Evolutionary conservation across 92 coral and sea anemone species (phyloP).

Genomic region (Porites cylindrica): DNA sequence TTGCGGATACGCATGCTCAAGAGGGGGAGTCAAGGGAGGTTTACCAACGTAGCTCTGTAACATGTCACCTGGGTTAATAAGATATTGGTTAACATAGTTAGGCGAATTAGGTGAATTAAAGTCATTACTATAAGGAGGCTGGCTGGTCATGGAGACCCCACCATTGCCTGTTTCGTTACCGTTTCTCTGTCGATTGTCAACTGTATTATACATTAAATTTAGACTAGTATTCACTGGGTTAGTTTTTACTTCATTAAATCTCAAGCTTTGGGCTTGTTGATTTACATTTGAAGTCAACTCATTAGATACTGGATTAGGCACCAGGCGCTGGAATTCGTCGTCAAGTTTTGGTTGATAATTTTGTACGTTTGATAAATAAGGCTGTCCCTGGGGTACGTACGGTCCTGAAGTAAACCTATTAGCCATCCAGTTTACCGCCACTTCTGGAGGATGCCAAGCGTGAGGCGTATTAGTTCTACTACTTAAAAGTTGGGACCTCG

Average conservation of each 20-base stretch:
- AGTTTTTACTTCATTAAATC: constrained; percentile 36
- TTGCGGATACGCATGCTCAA: constrained; percentile 49
- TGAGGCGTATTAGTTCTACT: not conserved
- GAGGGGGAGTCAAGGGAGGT: constrained; percentile 57
- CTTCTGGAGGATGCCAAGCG: not conserved
- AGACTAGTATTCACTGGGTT: constrained; percentile 17
- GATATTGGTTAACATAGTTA: constrained; percentile 46
- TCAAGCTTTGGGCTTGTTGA: constrained; percentile 46
- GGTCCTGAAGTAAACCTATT: constrained; percentile 16
- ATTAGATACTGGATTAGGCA: constrained; percentile 51
- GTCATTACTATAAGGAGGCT: constrained; percentile 41
- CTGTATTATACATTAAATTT: constrained; percentile 12
- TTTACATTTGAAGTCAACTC: constrained; percentile 38
- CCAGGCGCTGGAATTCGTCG: constrained; percentile 44
- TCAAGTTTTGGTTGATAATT: constrained; percentile 17
- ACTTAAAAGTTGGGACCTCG: not conserved
- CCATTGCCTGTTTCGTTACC: constrained; percentile 27
- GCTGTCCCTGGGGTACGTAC: constrained; percentile 7
- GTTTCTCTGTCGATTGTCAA: constrained; percentile 33
- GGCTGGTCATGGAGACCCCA: constrained; percentile 15
- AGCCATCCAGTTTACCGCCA: constrained; percentile 7
- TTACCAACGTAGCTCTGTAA: constrained; percentile 58
- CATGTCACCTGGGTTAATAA: constrained; percentile 49
- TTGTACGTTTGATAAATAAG: constrained; percentile 16
- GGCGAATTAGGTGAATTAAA: constrained; percentile 32